Evolutionary conservation across 2,888 invertebrate species (phyloP).

Genomic region (Drosophila mayaguana): DNA sequence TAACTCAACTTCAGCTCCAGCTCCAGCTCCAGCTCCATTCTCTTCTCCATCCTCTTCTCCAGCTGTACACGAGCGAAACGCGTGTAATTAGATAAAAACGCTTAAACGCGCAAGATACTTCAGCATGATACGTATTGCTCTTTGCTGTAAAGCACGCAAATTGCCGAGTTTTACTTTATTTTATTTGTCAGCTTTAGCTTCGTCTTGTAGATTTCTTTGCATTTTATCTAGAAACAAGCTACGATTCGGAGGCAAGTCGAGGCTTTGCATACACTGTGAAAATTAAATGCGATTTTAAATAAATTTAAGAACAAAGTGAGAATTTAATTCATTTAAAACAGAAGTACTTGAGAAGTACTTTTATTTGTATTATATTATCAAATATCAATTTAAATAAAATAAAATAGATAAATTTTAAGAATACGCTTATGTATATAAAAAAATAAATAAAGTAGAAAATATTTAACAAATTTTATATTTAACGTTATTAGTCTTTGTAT

Average conservation of each 20-base stretch:
- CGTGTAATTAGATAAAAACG: conserved; percentile 81
- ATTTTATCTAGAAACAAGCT: conserved; percentile 30
- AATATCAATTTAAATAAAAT: too few species aligned
- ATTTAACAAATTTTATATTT: too few species aligned
- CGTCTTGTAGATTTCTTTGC: conserved; percentile 42
- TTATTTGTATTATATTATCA: too few species aligned
- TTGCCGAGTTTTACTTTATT: conserved; percentile 18
- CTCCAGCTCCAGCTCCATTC: not conserved
- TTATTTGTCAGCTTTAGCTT: not conserved
- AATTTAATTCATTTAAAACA: too few species aligned
- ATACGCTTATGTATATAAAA: too few species aligned
- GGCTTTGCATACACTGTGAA: not conserved
- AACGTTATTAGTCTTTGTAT: not conserved
- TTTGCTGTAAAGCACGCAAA: conserved; percentile 17
- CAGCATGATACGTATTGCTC: conserved; percentile 24
- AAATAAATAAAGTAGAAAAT: too few species aligned
- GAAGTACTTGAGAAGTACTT: too few species aligned
- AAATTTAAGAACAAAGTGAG: not conserved
- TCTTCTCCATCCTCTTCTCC: not conserved
- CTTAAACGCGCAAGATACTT: conserved; percentile 66
- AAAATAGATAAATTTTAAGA: too few species aligned
- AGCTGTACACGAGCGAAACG: conserved; percentile 62
- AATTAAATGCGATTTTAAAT: not conserved
- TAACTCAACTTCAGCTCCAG: not conserved
- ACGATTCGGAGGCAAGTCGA: not conserved